Evolutionary conservation across 1,140 invertebrate species (phyloP).

Genomic region (Acromyrmex heyeri): DNA sequence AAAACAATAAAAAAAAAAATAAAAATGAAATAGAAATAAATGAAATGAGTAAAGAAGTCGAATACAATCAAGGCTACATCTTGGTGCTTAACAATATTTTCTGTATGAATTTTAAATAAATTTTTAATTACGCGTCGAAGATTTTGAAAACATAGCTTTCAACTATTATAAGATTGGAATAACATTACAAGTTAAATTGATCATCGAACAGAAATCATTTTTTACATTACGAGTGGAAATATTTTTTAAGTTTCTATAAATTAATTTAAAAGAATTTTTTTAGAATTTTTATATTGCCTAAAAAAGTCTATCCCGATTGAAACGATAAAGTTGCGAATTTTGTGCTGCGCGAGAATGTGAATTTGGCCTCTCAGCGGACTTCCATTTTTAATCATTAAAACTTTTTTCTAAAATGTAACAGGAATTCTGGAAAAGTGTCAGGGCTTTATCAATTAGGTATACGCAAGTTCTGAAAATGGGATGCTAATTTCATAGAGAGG

Average conservation of each 20-base stretch:
- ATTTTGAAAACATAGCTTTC: no score
- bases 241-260: background rate
- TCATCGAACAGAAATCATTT: background rate
- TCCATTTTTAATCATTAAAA: slow-evolving; percentile 3
- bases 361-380: background rate
- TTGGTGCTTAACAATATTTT: no score
- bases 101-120: no score
- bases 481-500: background rate
- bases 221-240: background rate
- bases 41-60: no score
- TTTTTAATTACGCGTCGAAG: no score
- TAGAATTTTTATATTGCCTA: background rate
- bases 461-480: slow-evolving; percentile 6
- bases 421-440: background rate
- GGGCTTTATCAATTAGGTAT: background rate
- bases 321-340: slow-evolving; percentile 14
- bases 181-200: no score
- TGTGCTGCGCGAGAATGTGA: background rate
- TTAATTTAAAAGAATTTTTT: background rate
- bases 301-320: background rate
- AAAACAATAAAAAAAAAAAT: background rate
- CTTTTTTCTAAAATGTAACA: background rate
- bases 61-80: no score
- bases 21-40: no score
- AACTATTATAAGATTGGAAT: no score